A percentile compares a stretch with the other conserved stretches of the same genome.
These are phyloP conservation scores for Pterocles gutturalis DNA, from an alignment of 2,113 vertebrate species.

Conservation along the genomic window DNA sequence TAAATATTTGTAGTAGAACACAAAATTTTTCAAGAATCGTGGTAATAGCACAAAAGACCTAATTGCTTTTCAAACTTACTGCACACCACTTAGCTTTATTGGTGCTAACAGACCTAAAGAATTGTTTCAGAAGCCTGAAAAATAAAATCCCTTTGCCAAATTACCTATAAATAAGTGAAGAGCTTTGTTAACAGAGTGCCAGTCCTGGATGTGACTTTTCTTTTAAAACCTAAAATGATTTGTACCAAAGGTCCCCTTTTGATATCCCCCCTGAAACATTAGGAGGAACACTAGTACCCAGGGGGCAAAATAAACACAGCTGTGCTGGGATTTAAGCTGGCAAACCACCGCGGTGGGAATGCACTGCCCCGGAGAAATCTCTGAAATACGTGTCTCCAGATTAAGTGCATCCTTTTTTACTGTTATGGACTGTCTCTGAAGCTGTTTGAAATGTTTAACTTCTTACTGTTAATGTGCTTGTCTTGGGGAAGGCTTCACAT, in stretches of 20 bases:
- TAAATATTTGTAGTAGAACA: neutral
- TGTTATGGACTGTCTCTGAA: slow-evolving; percentile 33
- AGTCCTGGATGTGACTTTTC: neutral
- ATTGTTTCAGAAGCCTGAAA: neutral
- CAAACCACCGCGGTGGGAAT: slow-evolving; percentile 36
- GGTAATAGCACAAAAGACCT: neutral
- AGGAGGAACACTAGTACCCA: slow-evolving; percentile 4
- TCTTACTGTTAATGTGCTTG: slow-evolving; percentile 17
- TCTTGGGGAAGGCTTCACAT: slow-evolving; percentile 2
- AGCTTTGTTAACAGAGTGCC: neutral
- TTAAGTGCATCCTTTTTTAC: slow-evolving; percentile 37
- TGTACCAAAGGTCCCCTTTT: neutral
- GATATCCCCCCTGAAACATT: slow-evolving; percentile 32
- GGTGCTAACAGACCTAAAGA: neutral
- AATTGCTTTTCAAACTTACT: neutral
- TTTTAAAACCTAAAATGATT: slow-evolving; percentile 26
- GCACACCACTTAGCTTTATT: neutral
- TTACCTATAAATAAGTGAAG: neutral
- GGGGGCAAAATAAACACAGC: slow-evolving; percentile 23
- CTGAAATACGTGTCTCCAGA: neutral
- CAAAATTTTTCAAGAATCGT: neutral
- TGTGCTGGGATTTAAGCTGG: slow-evolving; percentile 43
- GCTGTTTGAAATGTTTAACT: slow-evolving; percentile 33
- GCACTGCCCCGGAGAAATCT: slow-evolving; percentile 18
- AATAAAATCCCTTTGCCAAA: neutral